Percentiles rank a stretch among this genome's conserved stretches.
Conservation (phyloP, 2,888 invertebrate genomes). For the Rhagonycha lutea region DNA sequence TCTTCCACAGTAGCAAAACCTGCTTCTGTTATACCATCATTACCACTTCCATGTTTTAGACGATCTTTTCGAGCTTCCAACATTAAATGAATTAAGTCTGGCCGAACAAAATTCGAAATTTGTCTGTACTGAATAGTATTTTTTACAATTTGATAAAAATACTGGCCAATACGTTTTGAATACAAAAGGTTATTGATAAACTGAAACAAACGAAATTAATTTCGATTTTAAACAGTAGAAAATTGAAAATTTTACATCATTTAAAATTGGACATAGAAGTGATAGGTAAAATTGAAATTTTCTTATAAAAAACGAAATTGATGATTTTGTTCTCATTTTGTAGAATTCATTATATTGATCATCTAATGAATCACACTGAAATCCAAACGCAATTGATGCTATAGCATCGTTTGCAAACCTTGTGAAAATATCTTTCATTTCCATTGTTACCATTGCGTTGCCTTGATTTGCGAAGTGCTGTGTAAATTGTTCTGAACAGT, state of each 20-base stretch:
- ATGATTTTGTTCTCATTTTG: constrained; percentile 42
- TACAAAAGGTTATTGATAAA: constrained; percentile 8
- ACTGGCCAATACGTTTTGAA: background rate
- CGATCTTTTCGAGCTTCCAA: constrained; percentile 44
- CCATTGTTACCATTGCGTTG: background rate
- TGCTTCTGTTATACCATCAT: background rate
- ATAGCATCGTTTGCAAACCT: constrained; percentile 49
- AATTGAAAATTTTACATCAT: background rate
- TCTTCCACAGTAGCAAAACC: constrained; percentile 11
- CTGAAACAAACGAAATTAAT: constrained; percentile 28
- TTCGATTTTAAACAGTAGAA: background rate
- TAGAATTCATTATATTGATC: constrained; percentile 62
- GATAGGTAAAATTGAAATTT: background rate
- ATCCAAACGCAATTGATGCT: constrained; percentile 48
- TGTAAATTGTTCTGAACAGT: constrained; percentile 38
- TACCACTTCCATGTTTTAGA: background rate
- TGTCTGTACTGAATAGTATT: constrained; percentile 1
- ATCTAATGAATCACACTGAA: constrained; percentile 60
- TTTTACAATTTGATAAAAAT: background rate
- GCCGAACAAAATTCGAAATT: constrained; percentile 32
- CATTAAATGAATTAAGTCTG: constrained; percentile 52
- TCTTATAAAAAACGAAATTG: background rate
- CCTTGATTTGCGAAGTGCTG: constrained; percentile 32
- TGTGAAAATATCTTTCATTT: constrained; percentile 27
- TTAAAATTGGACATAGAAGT: background rate